A percentile compares a stretch with the other conserved stretches of the same genome.
Conservation (phyloP, 2,797 vertebrate genomes). For the Hephaestus fuliginosus region DNA sequence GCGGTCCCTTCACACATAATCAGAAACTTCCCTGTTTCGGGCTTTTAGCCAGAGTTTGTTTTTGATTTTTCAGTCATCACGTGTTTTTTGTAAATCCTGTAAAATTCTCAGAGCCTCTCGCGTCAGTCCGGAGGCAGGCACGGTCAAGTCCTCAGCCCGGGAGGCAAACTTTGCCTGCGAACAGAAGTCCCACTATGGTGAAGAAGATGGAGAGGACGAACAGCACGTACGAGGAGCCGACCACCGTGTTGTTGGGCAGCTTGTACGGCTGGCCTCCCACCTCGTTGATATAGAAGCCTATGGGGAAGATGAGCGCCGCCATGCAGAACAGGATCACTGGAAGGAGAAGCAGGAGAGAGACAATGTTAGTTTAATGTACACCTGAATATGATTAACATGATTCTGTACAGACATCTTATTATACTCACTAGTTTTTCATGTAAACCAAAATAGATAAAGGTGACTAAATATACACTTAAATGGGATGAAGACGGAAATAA, state of each 20-base stretch:
- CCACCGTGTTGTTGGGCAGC: constrained; percentile 98
- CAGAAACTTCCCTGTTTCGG: constrained; percentile 61
- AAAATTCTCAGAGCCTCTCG: constrained; percentile 68
- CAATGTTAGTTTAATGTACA: constrained; percentile 44
- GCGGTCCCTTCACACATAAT: constrained; percentile 64
- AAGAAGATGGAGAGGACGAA: constrained; percentile 99
- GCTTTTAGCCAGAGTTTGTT: constrained; percentile 69
- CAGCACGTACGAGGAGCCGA: constrained; percentile 98
- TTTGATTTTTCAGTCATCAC: constrained; percentile 71
- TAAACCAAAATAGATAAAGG: neutral
- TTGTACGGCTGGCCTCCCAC: constrained; percentile 99
- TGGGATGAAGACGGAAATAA: neutral
- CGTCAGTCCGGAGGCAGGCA: constrained; percentile 69
- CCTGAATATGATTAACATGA: no score
- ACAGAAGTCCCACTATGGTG: constrained; percentile 99
- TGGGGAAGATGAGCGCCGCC: constrained; percentile 99
- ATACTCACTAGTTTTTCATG: neutral
- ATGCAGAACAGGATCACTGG: constrained; percentile 99
- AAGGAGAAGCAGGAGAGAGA: constrained; percentile 65
- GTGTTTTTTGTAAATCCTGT: constrained; percentile 69
- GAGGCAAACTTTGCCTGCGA: constrained; percentile 98
- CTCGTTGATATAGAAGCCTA: constrained; percentile 99
- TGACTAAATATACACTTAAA: neutral
- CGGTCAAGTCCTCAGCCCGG: constrained; percentile 89
- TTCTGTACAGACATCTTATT: neutral